Conservation (phyloP, 37 sponge, comb jelly and placozoan species). For the Oopsacas minuta region DNA sequence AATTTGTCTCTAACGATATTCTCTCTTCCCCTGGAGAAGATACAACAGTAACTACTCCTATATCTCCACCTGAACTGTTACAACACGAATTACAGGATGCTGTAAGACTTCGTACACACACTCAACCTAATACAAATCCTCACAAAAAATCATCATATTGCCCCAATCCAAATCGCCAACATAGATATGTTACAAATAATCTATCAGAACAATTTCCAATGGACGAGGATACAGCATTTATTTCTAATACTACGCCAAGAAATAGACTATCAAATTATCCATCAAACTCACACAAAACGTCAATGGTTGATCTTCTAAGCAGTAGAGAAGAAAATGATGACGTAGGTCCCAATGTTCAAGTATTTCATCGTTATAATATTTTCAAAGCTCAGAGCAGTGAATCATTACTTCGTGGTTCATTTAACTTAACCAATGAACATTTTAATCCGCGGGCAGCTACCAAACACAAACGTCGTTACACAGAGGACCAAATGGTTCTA, state of each 20-base stretch:
- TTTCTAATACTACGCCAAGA: neutral
- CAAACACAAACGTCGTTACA: neutral
- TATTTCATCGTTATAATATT: neutral
- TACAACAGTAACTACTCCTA: neutral
- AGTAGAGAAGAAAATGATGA: neutral
- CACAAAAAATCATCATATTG: neutral
- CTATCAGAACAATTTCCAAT: too few relatives aligned
- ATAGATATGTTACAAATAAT: too few relatives aligned
- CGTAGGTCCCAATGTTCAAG: neutral
- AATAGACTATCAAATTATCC: neutral
- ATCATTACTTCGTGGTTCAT: neutral
- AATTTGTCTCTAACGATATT: neutral
- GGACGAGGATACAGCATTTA: too few relatives aligned
- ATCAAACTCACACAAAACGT: neutral
- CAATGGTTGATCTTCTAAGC: neutral
- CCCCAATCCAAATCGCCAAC: too few relatives aligned
- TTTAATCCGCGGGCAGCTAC: neutral
- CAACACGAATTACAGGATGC: neutral
- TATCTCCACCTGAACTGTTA: neutral
- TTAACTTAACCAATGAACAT: neutral
- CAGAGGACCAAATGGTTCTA: neutral
- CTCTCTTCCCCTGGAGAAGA: neutral
- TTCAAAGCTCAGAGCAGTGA: conserved; percentile 17
- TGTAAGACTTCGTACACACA: neutral
- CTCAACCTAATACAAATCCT: neutral